These are phyloP conservation scores for Erebia epiphron DNA, from an alignment of 2,888 invertebrate genomes.

Conservation along the genomic window DNA sequence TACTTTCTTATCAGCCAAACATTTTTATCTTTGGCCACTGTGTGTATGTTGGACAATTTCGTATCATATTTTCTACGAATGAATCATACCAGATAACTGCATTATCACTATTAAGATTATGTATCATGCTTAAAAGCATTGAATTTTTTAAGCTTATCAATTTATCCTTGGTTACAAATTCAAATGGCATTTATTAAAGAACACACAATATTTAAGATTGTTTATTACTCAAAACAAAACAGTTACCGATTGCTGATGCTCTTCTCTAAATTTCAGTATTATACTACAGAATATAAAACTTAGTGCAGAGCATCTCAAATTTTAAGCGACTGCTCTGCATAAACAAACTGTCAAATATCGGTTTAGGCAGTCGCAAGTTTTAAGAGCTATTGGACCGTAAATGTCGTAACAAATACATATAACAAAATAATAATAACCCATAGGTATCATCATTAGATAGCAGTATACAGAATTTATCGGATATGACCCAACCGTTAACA, in stretches of 20 bases:
- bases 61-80: background rate
- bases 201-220: no score
- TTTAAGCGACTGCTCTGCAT: background rate
- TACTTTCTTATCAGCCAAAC: background rate
- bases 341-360: no score
- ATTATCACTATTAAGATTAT: background rate
- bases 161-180: no score
- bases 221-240: no score
- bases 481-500: slow-evolving; percentile 74
- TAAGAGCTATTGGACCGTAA: background rate
- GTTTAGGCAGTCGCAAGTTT: no score
- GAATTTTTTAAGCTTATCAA: no score
- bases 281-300: no score
- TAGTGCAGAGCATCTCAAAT: background rate
- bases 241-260: no score
- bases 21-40: slow-evolving; percentile 17
- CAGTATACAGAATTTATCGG: slow-evolving; percentile 78
- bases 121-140: background rate
- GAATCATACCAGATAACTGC: background rate
- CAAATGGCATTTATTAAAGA: no score
- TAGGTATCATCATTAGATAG: slow-evolving; percentile 78
- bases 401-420: background rate
- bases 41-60: no score
- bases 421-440: background rate
- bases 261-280: no score